Evolutionary conservation across 2,888 invertebrate species (phyloP), one percentile per base, ranked within the genome.

Genomic region (Sesamia inferens): DNA sequence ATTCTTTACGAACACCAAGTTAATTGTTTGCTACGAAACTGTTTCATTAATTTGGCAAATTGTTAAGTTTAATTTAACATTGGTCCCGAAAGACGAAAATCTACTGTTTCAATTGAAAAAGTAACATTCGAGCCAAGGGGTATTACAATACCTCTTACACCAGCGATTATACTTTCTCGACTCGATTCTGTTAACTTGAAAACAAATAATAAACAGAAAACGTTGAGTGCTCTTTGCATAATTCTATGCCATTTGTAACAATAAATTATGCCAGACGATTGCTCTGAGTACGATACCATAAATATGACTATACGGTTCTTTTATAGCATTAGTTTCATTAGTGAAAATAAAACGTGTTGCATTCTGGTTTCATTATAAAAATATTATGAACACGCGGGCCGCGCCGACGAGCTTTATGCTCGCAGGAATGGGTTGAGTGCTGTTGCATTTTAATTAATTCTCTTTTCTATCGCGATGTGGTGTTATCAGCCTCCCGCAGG

Each of bases 381-480:
- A 90, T 90, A 90, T 89, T 84, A 88, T 90, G 87, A 88, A 87
- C 87, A 87, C 86, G 82, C 83, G 81, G 85, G 42, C 66, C 78
- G 82, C 79, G 79, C 82, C 85, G 87, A 85, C 85, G 87, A 89
- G 87, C 91, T 92, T 93, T 93, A 93, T 94, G 92, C 92, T 91
- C 89, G 86, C 92, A 92, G 93, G 91, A 93, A 92, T 92, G 93
- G 92, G 92, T 93, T 93, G 94, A 94, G 94, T 94, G 94, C 92
- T 95, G 94, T 93, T 95, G 95, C 94, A 95, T 95, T 95, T 96
- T 96, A 96, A 96, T 96, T 95, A 96, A 96, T 96, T 95, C 93
- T 92, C 94, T 95, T 95, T 95, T 95, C 95, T 95, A 96, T 95
- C 94, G 92, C 93, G 94, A 94, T 95, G 93, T 91, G 91, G 92